phyloP scores from a whole-genome alignment of 2,113 vertebrate species.

The Burhinus oedicnemus region DNA sequence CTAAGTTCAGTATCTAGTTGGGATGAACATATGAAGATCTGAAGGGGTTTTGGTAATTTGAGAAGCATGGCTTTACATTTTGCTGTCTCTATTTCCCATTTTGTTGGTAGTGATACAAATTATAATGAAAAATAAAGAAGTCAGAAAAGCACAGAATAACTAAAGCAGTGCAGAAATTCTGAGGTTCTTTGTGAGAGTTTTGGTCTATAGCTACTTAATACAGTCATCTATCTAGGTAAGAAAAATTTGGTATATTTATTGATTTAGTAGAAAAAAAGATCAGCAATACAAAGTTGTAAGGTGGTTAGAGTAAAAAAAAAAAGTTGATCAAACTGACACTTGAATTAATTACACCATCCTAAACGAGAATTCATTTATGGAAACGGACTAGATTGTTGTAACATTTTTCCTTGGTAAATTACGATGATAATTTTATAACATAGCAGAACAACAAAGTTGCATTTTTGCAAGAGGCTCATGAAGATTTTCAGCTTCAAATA shows the following conservation, averaged over 20 bases:
- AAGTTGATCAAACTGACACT: background rate
- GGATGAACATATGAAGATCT: background rate
- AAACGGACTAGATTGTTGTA: background rate
- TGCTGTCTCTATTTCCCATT: background rate
- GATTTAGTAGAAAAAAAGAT: background rate
- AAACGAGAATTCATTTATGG: background rate
- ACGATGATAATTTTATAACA: background rate
- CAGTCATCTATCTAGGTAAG: background rate
- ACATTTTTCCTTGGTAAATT: background rate
- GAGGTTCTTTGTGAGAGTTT: background rate
- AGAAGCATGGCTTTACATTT: background rate
- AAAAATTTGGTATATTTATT: background rate
- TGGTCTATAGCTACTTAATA: background rate
- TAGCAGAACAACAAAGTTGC: background rate
- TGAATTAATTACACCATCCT: background rate
- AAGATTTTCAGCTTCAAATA: background rate
- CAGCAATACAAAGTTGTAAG: background rate
- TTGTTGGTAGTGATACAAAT: background rate
- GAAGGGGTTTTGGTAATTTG: background rate
- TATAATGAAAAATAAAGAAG: background rate
- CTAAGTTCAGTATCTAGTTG: background rate
- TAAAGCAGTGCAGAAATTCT: background rate
- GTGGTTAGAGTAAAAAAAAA: background rate
- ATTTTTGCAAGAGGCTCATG: background rate
- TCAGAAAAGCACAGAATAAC: background rate